Evolutionary conservation across 2,113 vertebrate species (phyloP), one percentile per base, ranked within the genome.

Genomic region (Hirundichthys speculiger): DNA sequence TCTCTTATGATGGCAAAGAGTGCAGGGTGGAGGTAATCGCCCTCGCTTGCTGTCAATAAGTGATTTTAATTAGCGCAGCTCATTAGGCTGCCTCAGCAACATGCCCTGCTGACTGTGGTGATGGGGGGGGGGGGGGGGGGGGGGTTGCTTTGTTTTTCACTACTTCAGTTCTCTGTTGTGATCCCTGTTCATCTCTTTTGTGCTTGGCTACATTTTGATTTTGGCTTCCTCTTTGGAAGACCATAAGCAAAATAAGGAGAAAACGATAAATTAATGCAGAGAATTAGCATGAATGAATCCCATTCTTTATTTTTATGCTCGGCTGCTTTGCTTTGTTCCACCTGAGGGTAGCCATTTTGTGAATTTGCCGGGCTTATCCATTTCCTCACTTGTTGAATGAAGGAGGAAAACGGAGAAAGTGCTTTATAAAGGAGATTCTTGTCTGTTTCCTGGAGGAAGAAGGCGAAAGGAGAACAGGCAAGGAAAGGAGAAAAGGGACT

Each of bases 41-140:
- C 81, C 84, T 85, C 78, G 63, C 75, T 86, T 54, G 87, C 86
- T 92, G 91, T 92, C 90, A 90, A 88, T 92, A 88, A 86, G 88
- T 84, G 87, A 84, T 92, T 93, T 92, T 91, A 93, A 93, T 93
- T 92, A 90, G 88, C 63, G 72, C 79, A 79, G 80, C 91, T 92
- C 89, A 89, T 92, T 91, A 89, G 75, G 81, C 88, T 72, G 82
- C 82, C 75, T 80, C 83, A 73, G 82, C 80, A 79, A 64, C 67
- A 69, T 65, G 82, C 64, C 73, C 88, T 75, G 80, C 87, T 85
- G 85, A 85, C 82, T 67, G 63, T 62, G 68, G 64, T 76, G 65
- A n/a, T n/a, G 30, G 7, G 30, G 30, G 25, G 3, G 25, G 3
- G 45, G 42, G 58, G 51, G 71, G 53, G 55, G n/a, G 42, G 77